Percentiles rank a stretch among this genome's conserved stretches.
phyloP scores from a whole-genome alignment of 2,797 vertebrate genomes.

The Phataginus tetradactyla region DNA sequence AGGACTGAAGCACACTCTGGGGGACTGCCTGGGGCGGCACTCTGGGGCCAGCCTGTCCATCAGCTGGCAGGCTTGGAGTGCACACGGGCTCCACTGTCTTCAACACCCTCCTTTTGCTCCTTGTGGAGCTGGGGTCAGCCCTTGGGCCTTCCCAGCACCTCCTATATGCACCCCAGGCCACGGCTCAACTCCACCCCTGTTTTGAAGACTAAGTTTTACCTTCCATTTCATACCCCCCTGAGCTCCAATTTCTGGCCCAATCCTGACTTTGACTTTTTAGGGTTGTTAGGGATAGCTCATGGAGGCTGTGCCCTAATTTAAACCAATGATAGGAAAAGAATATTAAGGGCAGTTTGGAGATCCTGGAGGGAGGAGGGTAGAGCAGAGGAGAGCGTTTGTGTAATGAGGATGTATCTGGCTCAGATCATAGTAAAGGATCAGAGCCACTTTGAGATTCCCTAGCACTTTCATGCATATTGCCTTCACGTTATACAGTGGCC shows the following conservation, averaged over 20 bases:
- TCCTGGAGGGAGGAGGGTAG: background rate
- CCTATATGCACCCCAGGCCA: background rate
- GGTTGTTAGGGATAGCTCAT: background rate
- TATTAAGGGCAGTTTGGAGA: background rate
- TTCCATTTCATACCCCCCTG: background rate
- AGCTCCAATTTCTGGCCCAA: background rate
- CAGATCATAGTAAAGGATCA: background rate
- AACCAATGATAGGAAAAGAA: background rate
- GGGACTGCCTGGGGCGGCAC: background rate
- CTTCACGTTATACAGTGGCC: background rate
- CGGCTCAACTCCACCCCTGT: background rate
- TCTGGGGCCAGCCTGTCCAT: background rate
- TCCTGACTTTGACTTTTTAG: background rate
- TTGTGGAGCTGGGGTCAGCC: background rate
- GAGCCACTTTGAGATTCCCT: background rate
- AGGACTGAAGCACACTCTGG: background rate
- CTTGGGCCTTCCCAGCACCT: background rate
- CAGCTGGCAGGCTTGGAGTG: background rate
- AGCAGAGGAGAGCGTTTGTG: background rate
- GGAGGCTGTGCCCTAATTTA: background rate
- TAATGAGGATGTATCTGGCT: background rate
- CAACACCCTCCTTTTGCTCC: background rate
- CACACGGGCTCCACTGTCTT: background rate
- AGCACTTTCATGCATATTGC: rapidly evolving
- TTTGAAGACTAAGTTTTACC: background rate